Evolutionary conservation across 2,113 vertebrate genomes (phyloP), one percentile per base, ranked within the genome.

Genomic region (Phoxinus phoxinus): DNA sequence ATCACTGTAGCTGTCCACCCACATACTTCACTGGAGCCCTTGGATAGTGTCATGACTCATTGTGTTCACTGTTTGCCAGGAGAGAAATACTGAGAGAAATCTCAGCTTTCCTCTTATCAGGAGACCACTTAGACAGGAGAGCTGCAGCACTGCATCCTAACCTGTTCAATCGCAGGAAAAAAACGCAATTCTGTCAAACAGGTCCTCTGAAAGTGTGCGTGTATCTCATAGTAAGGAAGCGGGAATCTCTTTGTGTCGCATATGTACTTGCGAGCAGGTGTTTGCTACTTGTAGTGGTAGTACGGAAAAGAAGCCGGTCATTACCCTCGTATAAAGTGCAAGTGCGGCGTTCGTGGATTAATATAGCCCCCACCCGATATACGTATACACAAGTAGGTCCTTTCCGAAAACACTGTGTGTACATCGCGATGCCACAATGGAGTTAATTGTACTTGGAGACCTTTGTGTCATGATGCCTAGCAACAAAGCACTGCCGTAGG

Each of bases 21-120:
- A 87, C 86, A 81, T 87, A 84, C 84, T 75, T 69, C 79, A 69
- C 71, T 73, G 61, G 77, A 85, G 78, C 83, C 77, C 86, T 85
- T 44, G 73, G 83, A 88, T 86, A 84, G 88, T 88, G 85, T 86
- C 88, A 88, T 89, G 82, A 89, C 83, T 90, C 86, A 90, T 87
- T 87, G 80, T 84, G 83, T 83, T 88, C 83, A 84, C 87, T 79
- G 86, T 85, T 85, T 86, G 87, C 86, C 85, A 87, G 71, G 84
- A 87, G 80, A 87, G 86, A 87, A 88, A 86, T 78, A 77, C 81
- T 83, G 84, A 37, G 59, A 90, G 86, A 83, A 83, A 87, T 89
- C 82, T 87, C 77, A 65, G 81, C 85, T 85, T 80, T 44, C 48
- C 80, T 86, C 85, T 86, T 79, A 84, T 84, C 81, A 79, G 71